phyloP scores from a whole-genome alignment of 2,888 invertebrate species.

The Drosophila recens region DNA sequence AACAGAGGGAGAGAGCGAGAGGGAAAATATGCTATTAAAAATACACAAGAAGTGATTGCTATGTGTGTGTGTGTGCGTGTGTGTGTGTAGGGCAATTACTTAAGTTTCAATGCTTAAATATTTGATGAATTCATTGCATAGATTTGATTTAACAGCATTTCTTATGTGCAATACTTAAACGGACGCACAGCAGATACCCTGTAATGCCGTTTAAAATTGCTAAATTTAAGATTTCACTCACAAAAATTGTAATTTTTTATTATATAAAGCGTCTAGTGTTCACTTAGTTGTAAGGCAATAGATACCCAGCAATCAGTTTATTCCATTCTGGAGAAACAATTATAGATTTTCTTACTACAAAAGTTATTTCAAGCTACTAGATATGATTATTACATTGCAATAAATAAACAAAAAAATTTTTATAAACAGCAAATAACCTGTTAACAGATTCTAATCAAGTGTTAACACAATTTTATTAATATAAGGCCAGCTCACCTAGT shows the following conservation, averaged over 20 bases:
- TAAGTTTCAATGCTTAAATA: conserved; percentile 58
- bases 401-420: too few relatives aligned
- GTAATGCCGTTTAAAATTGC: background rate
- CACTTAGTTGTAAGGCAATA: too few relatives aligned
- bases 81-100: conserved; percentile 54
- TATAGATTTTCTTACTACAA: too few relatives aligned
- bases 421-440: too few relatives aligned
- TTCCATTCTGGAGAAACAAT: too few relatives aligned
- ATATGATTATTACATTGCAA: too few relatives aligned
- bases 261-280: too few relatives aligned
- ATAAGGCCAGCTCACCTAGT: background rate
- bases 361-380: too few relatives aligned
- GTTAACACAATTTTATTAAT: background rate
- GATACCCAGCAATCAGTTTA: too few relatives aligned
- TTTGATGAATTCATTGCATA: conserved; percentile 53
- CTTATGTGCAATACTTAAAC: background rate
- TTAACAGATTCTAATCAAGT: background rate
- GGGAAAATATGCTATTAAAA: conserved; percentile 20
- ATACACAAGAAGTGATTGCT: conserved; percentile 22
- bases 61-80: conserved; percentile 22
- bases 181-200: conserved; percentile 8
- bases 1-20: background rate
- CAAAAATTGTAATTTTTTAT: too few relatives aligned
- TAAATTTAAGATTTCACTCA: too few relatives aligned
- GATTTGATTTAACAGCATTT: conserved; percentile 45